A percentile compares a stretch with the other conserved stretches of the same genome.
These are phyloP conservation scores for Drosophila monieri DNA, from an alignment of 2,888 invertebrate species.

Conservation along the genomic window DNA sequence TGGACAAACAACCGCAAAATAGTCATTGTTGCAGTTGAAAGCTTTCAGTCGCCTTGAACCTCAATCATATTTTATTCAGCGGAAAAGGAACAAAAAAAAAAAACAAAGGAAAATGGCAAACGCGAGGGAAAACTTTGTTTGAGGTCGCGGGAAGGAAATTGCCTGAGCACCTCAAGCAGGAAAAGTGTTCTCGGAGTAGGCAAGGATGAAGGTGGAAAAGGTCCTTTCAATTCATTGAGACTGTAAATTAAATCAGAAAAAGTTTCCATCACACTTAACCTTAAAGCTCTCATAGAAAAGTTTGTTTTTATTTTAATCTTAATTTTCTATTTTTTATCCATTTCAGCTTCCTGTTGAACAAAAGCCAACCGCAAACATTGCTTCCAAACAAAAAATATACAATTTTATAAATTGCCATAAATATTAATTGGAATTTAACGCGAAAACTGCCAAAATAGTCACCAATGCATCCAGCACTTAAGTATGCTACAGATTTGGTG, in stretches of 20 bases:
- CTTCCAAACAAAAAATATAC: constrained; percentile 48
- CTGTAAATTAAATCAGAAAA: constrained; percentile 18
- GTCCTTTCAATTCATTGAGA: constrained; percentile 27
- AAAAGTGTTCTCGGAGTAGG: constrained; percentile 22
- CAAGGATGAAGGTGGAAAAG: constrained; percentile 3
- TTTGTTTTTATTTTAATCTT: not conserved
- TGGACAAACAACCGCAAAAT: constrained; percentile 36
- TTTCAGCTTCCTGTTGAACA: constrained; percentile 36
- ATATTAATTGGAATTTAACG: not conserved
- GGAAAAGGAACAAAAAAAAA: constrained; percentile 19
- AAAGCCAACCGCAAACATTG: constrained; percentile 50
- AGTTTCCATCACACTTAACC: not conserved
- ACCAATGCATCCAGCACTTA: constrained; percentile 15
- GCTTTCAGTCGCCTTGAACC: constrained; percentile 44
- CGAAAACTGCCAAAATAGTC: constrained; percentile 31
- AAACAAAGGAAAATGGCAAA: constrained; percentile 10
- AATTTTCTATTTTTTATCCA: not conserved
- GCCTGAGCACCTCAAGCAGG: constrained; percentile 5
- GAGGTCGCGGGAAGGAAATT: constrained; percentile 5
- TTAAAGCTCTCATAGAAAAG: not conserved
- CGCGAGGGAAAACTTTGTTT: constrained; percentile 30
- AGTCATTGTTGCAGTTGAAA: constrained; percentile 47
- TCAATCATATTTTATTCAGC: constrained; percentile 50
- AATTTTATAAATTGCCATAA: constrained; percentile 50
- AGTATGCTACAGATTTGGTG: constrained; percentile 38